Conservation (phyloP, 2,113 vertebrate genomes). For the Calyptomena viridis region DNA sequence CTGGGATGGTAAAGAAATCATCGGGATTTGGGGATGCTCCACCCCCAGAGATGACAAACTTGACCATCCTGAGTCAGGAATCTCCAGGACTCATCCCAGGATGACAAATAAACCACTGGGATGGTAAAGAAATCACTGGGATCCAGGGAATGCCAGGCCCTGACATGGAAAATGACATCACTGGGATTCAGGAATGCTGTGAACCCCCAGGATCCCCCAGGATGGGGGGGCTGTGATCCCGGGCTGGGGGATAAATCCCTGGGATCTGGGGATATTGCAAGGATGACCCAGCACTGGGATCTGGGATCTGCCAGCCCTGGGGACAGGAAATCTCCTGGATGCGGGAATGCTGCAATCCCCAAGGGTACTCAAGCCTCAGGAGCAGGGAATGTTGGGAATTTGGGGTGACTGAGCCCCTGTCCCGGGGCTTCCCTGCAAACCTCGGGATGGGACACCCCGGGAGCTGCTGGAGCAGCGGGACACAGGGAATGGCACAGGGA, state of each 20-base stretch:
- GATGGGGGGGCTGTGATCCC: neutral
- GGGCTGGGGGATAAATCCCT: neutral
- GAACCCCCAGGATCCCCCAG: no score
- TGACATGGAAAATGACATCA: neutral
- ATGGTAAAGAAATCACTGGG: neutral
- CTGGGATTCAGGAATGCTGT: neutral
- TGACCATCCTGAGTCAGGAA: no score
- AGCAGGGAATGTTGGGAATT: neutral
- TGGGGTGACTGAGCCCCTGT: neutral
- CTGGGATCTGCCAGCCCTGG: neutral
- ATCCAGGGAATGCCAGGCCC: neutral
- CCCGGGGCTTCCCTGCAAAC: neutral
- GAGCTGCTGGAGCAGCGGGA: neutral
- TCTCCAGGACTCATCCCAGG: no score
- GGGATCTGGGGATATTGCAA: rapidly evolving
- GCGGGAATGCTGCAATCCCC: neutral
- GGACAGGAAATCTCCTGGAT: neutral
- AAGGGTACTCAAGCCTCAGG: neutral
- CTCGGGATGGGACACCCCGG: neutral
- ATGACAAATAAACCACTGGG: no score
- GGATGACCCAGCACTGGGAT: no score
- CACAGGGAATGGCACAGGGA: neutral
- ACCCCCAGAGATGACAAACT: no score
- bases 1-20: no score
- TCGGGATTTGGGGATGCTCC: no score